Evolutionary conservation across 2,113 vertebrate species (phyloP).

Genomic region (Tachysurus vachellii): DNA sequence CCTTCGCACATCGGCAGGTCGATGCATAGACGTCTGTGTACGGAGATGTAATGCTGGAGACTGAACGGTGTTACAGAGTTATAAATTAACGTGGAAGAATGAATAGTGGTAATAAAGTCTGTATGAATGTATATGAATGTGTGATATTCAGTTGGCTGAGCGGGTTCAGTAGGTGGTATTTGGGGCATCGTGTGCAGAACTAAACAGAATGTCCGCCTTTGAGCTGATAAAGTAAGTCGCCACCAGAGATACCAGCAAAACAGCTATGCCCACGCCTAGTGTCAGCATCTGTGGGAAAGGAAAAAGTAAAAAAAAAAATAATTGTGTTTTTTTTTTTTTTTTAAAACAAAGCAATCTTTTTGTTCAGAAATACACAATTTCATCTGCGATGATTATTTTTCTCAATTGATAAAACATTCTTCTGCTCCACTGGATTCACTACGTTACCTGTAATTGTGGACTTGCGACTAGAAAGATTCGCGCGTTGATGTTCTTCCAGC

Average conservation of each 20-base stretch:
- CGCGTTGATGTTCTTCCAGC: constrained; percentile 87
- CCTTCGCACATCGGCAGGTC: neutral
- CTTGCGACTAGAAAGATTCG: constrained; percentile 92
- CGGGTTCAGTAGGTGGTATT: constrained; percentile 80
- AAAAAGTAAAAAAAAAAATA: neutral
- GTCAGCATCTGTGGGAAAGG: constrained; percentile 79
- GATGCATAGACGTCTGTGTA: neutral
- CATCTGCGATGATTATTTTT: neutral
- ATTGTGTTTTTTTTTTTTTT: no score
- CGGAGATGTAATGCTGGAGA: constrained; percentile 10
- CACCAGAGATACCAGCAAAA: constrained; percentile 80
- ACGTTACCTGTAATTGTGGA: constrained; percentile 86
- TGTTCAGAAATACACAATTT: no score
- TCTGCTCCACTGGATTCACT: neutral
- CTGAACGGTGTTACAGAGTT: constrained; percentile 13
- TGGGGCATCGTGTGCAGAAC: constrained; percentile 73
- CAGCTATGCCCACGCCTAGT: constrained; percentile 77
- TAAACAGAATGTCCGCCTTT: constrained; percentile 88
- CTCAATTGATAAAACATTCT: neutral
- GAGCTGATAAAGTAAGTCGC: constrained; percentile 86
- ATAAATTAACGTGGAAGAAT: neutral
- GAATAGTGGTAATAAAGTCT: constrained; percentile 35
- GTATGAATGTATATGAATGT: neutral
- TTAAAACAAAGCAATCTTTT: neutral
- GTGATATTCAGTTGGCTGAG: neutral